Conservation (phyloP, 2,888 invertebrate species). For the Adelognathus sp. region DNA sequence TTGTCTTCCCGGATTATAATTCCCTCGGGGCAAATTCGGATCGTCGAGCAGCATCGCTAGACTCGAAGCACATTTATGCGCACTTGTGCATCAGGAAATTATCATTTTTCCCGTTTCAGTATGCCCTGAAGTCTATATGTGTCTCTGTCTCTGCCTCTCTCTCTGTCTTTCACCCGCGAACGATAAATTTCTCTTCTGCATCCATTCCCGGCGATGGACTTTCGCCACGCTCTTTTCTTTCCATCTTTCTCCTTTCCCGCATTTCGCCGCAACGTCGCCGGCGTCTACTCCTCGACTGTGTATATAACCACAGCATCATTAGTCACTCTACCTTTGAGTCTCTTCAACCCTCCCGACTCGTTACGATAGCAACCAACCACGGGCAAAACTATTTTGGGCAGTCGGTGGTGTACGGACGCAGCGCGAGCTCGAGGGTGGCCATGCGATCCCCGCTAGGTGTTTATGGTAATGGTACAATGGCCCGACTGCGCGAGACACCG, state of each 20-base stretch:
- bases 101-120: slow-evolving; percentile 11
- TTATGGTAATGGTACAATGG: slow-evolving; percentile 73
- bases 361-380: slow-evolving; percentile 43
- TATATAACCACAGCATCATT: slow-evolving; percentile 72
- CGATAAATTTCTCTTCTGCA: slow-evolving; percentile 53
- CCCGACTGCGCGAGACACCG: slow-evolving; percentile 58
- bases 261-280: slow-evolving; percentile 47
- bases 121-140: no score
- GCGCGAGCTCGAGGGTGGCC: slow-evolving; percentile 64
- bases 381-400: slow-evolving; percentile 71
- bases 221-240: slow-evolving; percentile 63
- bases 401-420: slow-evolving; percentile 50
- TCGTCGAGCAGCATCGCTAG: not conserved
- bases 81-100: slow-evolving; percentile 39
- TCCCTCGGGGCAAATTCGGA: slow-evolving; percentile 8
- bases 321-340: slow-evolving; percentile 73
- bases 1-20: slow-evolving; percentile 45
- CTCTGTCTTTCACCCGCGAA: slow-evolving; percentile 20
- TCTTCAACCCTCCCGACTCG: slow-evolving; percentile 54
- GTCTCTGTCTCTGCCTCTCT: not conserved
- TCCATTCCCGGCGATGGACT: slow-evolving; percentile 65
- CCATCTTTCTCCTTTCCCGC: slow-evolving; percentile 52
- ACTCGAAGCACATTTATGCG: not conserved
- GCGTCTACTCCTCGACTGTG: slow-evolving; percentile 42
- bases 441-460: slow-evolving; percentile 64